Evolutionary conservation across 2,888 invertebrate genomes (phyloP), one percentile per base, ranked within the genome.

Genomic region (Diarsia mendica): DNA sequence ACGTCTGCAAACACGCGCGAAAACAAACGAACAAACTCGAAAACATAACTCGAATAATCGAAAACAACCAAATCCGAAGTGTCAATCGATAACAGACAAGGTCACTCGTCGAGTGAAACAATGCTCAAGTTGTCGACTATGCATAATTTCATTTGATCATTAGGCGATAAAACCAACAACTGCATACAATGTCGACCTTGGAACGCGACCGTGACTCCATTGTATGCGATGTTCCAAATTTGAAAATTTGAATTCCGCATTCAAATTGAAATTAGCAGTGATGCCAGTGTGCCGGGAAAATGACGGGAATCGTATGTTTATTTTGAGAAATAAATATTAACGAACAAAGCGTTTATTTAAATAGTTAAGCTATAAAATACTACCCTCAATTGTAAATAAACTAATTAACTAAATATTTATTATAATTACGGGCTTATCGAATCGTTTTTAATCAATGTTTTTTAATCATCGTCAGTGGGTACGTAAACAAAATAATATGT

Each of bases 141-240:
- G 93, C 93, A 94, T 94, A 94, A 94, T 94, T 94, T 90, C 90
- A 91, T 92, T 92, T 90, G 91, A 93, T 94, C 89, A 92, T 91
- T 91, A 88, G 82, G 82, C 88, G 91, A 92, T 92, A 92, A 91
- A 89, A 84, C 83, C 89, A 78, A 77, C 80, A 88, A 91, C 85
- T 92, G 93, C 92, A 92, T 91, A 92, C 92, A 91, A 91, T 91
- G 88, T 76, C 89, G 93, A 91, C 95, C 95, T 95, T 94, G 93
- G 87, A 82, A 87, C 85, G 89, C 86, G 91, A 84, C 91, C 93
- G 88, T 94, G 93, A 91, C 89, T 93, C 82, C 88, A 89, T 90
- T 90, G 83, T 88, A 77, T 85, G 79, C 89, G 88, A 90, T 90
- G 92, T 91, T 87, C 93, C 92, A 89, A 94, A 93, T 93, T 92